Base-by-base conservation (phyloP, 2,888 invertebrate genomes). In the Thera britannica region DNA sequence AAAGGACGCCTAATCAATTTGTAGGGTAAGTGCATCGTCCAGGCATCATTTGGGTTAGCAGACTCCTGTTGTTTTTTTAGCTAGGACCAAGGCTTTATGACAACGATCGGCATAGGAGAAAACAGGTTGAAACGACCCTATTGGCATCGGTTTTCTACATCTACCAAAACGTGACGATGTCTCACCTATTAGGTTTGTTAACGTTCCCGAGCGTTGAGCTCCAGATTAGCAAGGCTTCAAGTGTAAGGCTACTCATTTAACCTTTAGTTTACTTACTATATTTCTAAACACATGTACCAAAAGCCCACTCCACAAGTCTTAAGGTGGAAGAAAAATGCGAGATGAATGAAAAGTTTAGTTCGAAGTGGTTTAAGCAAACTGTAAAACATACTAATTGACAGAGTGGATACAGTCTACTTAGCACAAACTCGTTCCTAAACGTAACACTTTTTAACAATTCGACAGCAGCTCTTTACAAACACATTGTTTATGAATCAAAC, bases 1-100 rank as follows among this genome's bases (percentile, higher is more conserved):
- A 92, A 70, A 78, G 90, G 44, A 77, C 85, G 62, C 85, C 90
- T 55, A 85, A 82, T 58, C 90, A 92, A 67, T 93, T 92, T 72
- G 93, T 93, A 46, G 92, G 93, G 93, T 92, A 58, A 88, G 88
- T 62, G n/a, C 0, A 58, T n/a, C n/a, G 3, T 23, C 52, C 4
- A 34, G 12, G 2, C n/a, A 11, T 48, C 2, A 23, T 23, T 23
- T 23, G 23, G 23, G 23, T 23, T 23, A 23, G 23, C 23, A 23
- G 23, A 23, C 23, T 23, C 23, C 23, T 23, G 23, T 23, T 23
- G 23, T 23, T 23, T 23, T 23, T 23, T 23, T 23, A 23, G 23
- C 23, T 23, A 23, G 23, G 23, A 23, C 23, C 23, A 23, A 23
- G 1, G 23, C 23, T 23, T 23, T 23, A 23, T 23, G 23, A 23